A percentile compares a stretch with the other conserved stretches of the same genome.
phyloP scores from a whole-genome alignment of 2,888 invertebrate genomes.

The Odontomyia ornata region DNA sequence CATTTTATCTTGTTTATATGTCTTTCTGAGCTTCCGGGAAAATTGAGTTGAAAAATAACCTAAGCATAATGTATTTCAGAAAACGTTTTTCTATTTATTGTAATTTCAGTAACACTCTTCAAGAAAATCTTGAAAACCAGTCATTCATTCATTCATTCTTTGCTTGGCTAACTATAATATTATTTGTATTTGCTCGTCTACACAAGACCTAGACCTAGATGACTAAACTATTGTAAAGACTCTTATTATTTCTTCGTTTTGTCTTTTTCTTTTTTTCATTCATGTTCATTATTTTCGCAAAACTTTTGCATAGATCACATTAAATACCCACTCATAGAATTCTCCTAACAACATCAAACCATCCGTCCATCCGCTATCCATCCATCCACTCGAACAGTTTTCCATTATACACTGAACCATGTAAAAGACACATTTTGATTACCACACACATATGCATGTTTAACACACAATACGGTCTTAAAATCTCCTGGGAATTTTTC shows the following conservation, averaged over 20 bases:
- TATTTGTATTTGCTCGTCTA: conserved; percentile 11
- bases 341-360: too few relatives aligned
- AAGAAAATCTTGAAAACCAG: conserved; percentile 15
- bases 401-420: conserved; percentile 36
- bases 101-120: background rate
- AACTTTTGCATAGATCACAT: conserved; percentile 31
- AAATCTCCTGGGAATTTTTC: too few relatives aligned
- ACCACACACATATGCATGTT: conserved; percentile 11
- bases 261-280: too few relatives aligned
- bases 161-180: conserved; percentile 9
- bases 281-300: conserved; percentile 7
- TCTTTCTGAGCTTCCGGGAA: too few relatives aligned
- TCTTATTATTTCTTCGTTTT: too few relatives aligned
- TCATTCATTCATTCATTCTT: conserved; percentile 32
- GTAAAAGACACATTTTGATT: conserved; percentile 24
- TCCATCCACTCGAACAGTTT: conserved; percentile 1
- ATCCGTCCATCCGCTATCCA: background rate
- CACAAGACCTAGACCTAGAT: conserved; percentile 40
- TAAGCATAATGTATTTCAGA: too few relatives aligned
- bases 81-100: too few relatives aligned
- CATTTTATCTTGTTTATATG: too few relatives aligned
- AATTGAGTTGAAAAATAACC: too few relatives aligned
- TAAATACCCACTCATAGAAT: background rate
- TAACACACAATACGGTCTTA: background rate
- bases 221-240: conserved; percentile 25